Conservation (phyloP, 2,113 vertebrate genomes). For the Phylloscopus trochiloides region DNA sequence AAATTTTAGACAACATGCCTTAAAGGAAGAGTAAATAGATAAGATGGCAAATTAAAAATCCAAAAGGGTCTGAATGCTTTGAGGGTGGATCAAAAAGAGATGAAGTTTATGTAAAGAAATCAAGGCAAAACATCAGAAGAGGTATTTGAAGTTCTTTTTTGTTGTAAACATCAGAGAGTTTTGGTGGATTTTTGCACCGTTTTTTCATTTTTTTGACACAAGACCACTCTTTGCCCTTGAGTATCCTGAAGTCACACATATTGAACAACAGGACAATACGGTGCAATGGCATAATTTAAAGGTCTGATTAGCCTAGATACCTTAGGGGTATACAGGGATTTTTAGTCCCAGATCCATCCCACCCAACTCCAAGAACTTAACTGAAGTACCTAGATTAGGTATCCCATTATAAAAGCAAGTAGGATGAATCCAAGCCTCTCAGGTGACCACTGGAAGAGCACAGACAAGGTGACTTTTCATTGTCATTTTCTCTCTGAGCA, state of each 20-base stretch:
- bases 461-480: not conserved
- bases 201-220: not conserved
- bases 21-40: conserved; percentile 10
- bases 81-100: not conserved
- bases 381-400: not conserved
- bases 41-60: conserved; percentile 24
- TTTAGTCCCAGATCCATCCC: not conserved
- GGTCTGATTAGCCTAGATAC: not conserved
- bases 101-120: not conserved
- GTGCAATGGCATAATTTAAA: not conserved
- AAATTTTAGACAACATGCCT: not conserved
- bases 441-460: not conserved
- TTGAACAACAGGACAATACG: not conserved
- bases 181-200: not conserved
- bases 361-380: not conserved
- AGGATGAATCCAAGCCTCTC: not conserved
- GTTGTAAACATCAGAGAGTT: not conserved
- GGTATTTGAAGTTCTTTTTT: not conserved
- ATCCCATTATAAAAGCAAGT: not conserved
- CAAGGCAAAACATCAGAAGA: not conserved
- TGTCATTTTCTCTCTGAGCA: not conserved
- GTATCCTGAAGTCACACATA: not conserved
- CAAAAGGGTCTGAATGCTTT: not conserved
- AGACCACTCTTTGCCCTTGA: not conserved
- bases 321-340: not conserved